Conservation (phyloP, 1,140 invertebrate genomes). For the Hyles vespertilio region DNA sequence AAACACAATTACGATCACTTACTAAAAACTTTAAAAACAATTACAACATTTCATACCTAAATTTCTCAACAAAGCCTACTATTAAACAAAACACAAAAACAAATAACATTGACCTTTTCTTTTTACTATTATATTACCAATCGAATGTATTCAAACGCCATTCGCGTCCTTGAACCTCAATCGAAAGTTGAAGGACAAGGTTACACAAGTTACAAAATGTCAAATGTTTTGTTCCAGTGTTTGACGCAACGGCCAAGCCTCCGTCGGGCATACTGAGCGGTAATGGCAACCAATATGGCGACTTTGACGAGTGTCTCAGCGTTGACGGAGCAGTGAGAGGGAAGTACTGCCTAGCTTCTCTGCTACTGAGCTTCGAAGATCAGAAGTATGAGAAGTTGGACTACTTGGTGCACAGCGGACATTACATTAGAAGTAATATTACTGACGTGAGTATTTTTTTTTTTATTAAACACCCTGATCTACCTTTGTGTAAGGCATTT, state of each 20-base stretch:
- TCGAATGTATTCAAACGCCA: not conserved
- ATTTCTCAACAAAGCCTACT: too few relatives aligned
- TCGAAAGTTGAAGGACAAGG: conserved; percentile 8
- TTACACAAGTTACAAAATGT: not conserved
- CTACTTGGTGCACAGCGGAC: conserved; percentile 76
- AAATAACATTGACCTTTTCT: too few relatives aligned
- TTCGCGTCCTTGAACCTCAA: conserved; percentile 6
- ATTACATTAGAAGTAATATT: conserved; percentile 77
- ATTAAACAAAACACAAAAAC: too few relatives aligned
- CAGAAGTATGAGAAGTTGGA: conserved; percentile 67
- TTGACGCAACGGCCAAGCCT: conserved; percentile 78
- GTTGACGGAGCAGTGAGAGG: conserved; percentile 68
- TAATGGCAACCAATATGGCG: conserved; percentile 79
- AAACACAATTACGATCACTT: too few relatives aligned
- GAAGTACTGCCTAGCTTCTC: conserved; percentile 78
- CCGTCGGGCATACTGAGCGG: conserved; percentile 79
- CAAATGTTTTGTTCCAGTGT: conserved; percentile 75
- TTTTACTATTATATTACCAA: too few relatives aligned
- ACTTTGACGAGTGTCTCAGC: conserved; percentile 79
- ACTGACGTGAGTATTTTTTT: conserved; percentile 76
- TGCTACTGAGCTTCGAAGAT: conserved; percentile 70
- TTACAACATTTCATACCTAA: too few relatives aligned
- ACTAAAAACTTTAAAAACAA: too few relatives aligned
- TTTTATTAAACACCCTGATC: not conserved
- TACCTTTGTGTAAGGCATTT: too few relatives aligned